A percentile compares a stretch with the other conserved stretches of the same genome.
phyloP scores from a whole-genome alignment of 1,140 invertebrate genomes.

The Drosophila sulfurigaster region DNA sequence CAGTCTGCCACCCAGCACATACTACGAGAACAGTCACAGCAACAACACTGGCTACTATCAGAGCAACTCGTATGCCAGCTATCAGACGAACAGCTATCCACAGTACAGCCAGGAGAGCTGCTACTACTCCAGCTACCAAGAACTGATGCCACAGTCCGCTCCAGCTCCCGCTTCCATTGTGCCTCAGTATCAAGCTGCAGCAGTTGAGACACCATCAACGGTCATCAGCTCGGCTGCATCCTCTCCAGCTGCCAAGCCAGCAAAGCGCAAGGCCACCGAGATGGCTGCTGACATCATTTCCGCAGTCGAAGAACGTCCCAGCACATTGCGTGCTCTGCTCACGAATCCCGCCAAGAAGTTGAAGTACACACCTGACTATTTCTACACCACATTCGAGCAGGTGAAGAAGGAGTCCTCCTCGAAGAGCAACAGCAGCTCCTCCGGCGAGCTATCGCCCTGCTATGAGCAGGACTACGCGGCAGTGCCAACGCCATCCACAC shows the following conservation, averaged over 20 bases:
- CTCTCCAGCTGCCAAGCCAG: constrained; percentile 16
- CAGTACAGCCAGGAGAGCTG: constrained; percentile 57
- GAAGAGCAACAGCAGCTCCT: constrained; percentile 46
- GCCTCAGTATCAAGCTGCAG: background rate
- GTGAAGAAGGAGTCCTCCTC: constrained; percentile 56
- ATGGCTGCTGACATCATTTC: constrained; percentile 69
- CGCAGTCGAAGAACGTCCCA: constrained; percentile 72
- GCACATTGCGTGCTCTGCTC: constrained; percentile 85
- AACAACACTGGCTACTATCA: constrained; percentile 47
- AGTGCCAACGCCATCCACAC: constrained; percentile 64
- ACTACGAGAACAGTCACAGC: constrained; percentile 61
- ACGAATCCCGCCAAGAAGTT: constrained; percentile 85
- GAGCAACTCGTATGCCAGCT: constrained; percentile 34
- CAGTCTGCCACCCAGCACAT: constrained; percentile 58
- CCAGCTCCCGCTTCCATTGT: constrained; percentile 10
- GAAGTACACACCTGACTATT: constrained; percentile 81
- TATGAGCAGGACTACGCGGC: constrained; percentile 70
- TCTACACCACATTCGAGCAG: constrained; percentile 71
- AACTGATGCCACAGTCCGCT: constrained; percentile 21
- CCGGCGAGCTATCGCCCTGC: constrained; percentile 52
- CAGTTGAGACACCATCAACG: background rate
- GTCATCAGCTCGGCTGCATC: too few relatives aligned
- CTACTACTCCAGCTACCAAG: constrained; percentile 53
- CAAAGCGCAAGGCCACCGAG: constrained; percentile 68
- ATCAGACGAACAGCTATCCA: constrained; percentile 60